phyloP scores from a whole-genome alignment of 2,888 invertebrate species.

The Thymelicus lineola region DNA sequence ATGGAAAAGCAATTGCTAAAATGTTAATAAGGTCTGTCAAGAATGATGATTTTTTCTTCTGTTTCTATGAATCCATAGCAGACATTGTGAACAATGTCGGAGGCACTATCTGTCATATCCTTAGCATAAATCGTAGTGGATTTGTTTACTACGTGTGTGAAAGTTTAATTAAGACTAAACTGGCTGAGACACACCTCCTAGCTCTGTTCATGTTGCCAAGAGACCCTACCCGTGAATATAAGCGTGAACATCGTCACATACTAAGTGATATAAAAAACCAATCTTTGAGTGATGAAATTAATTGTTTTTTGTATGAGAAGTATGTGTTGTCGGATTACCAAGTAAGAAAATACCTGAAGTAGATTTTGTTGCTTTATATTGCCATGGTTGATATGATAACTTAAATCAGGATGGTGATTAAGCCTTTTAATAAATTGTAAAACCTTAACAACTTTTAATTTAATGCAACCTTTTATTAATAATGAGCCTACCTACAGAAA shows the following conservation, averaged over 20 bases:
- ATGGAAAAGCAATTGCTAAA: neutral
- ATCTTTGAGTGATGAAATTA: conserved; percentile 4
- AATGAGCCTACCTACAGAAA: too few species aligned
- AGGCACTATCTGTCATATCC: neutral
- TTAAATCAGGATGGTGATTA: too few species aligned
- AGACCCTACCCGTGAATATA: neutral
- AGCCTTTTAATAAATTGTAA: too few species aligned
- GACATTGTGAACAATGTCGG: neutral
- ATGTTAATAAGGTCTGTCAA: neutral
- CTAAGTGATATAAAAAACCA: neutral
- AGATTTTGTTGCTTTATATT: too few species aligned
- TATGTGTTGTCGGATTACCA: conserved; percentile 2
- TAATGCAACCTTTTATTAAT: too few species aligned
- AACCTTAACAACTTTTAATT: too few species aligned
- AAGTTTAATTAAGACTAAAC: neutral
- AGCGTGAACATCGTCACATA: neutral
- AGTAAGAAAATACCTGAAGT: too few species aligned
- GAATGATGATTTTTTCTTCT: neutral
- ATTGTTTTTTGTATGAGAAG: conserved; percentile 1
- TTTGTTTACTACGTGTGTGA: neutral
- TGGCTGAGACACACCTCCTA: neutral
- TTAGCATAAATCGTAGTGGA: too few species aligned
- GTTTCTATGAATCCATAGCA: neutral
- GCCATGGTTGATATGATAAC: too few species aligned
- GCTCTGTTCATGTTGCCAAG: conserved; percentile 1